Percentiles rank a stretch among this genome's conserved stretches.
Evolutionary conservation across 2,113 vertebrate species (phyloP).

Genomic region (Triplophysa siluroides): DNA sequence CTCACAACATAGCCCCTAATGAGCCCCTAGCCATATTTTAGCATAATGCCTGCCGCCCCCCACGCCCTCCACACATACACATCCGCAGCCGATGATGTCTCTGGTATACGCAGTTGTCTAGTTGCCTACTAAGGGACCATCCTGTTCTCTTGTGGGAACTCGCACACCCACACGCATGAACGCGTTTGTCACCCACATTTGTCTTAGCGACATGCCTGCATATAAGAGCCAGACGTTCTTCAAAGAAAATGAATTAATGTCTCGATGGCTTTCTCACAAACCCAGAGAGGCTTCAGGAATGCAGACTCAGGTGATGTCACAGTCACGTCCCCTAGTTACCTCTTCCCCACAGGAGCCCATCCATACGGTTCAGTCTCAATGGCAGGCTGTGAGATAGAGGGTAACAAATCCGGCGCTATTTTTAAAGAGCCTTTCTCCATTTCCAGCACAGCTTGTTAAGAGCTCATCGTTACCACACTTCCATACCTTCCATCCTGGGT

Average conservation of each 20-base stretch:
- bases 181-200: conserved; percentile 8
- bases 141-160: conserved; percentile 4
- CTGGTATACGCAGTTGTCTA: conserved; percentile 1
- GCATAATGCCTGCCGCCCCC: conserved; percentile 63
- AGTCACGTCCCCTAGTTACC: conserved; percentile 51
- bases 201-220: not conserved
- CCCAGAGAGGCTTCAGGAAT: conserved; percentile 40
- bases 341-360: conserved; percentile 44
- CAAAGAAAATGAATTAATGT: conserved; percentile 35
- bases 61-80: conserved; percentile 8
- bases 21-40: conserved; percentile 71
- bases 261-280: conserved; percentile 32
- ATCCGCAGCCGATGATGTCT: not conserved
- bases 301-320: conserved; percentile 56
- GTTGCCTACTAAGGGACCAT: conserved; percentile 17
- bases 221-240: conserved; percentile 5
- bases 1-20: conserved; percentile 56
- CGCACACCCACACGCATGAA: not conserved
- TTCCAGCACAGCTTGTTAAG: conserved; percentile 57
- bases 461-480: conserved; percentile 53
- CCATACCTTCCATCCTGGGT: conserved; percentile 44
- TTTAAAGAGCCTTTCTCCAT: conserved; percentile 53
- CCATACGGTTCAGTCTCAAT: conserved; percentile 48
- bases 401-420: conserved; percentile 53
- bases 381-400: conserved; percentile 49